Evolutionary conservation across 2,888 invertebrate species (phyloP).

Genomic region (Mesoligia furuncula): DNA sequence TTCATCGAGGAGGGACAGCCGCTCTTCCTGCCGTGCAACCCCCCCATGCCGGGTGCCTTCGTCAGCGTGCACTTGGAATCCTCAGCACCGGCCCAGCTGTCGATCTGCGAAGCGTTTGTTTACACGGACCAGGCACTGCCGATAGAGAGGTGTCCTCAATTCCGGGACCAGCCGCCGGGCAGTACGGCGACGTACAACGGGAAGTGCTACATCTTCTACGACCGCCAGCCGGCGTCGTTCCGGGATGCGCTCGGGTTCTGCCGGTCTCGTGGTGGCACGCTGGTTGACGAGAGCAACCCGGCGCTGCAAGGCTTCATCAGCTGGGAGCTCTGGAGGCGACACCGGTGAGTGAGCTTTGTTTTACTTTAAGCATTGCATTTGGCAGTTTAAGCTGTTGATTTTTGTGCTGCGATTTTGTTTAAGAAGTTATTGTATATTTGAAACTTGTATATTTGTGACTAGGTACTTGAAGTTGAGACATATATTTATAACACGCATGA

Average conservation of each 20-base stretch:
- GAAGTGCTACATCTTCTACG: constrained; percentile 98
- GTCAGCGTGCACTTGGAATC: constrained; percentile 97
- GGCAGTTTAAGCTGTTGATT: background rate
- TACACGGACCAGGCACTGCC: constrained; percentile 97
- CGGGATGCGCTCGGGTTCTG: constrained; percentile 95
- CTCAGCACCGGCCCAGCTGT: constrained; percentile 93
- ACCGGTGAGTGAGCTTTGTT: constrained; percentile 91
- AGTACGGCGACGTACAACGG: constrained; percentile 98
- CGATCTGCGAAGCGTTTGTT: constrained; percentile 98
- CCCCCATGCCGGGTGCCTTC: constrained; percentile 98
- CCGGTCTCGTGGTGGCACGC: constrained; percentile 94
- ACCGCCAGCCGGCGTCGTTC: constrained; percentile 95
- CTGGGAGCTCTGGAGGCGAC: constrained; percentile 98
- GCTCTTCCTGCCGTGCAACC: constrained; percentile 97
- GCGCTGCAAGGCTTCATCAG: constrained; percentile 98
- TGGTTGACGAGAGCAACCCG: constrained; percentile 98
- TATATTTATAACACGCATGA: background rate
- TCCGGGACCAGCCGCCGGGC: constrained; percentile 97
- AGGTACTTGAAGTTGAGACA: background rate
- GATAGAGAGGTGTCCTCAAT: constrained; percentile 97
- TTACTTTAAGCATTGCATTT: constrained; percentile 8
- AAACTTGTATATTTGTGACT: background rate
- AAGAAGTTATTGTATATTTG: background rate
- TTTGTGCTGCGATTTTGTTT: background rate
- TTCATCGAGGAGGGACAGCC: constrained; percentile 97